Evolutionary conservation across 2,797 vertebrate genomes (phyloP).

Genomic region (Sarcoramphus papa): DNA sequence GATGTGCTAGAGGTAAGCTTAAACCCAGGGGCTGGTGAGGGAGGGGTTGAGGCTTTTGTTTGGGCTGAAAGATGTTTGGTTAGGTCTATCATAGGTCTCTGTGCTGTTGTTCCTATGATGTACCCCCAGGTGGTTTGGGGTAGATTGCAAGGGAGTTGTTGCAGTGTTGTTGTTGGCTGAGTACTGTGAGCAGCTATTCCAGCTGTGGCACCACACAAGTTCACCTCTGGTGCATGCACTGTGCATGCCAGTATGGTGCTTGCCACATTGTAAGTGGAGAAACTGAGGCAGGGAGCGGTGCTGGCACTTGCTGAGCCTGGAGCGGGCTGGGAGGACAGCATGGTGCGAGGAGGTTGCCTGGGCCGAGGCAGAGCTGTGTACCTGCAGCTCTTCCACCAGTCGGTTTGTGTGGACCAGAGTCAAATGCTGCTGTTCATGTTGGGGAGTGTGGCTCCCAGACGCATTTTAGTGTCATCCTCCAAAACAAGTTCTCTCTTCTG

Average conservation of each 20-base stretch:
- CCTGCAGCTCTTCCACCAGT: not conserved
- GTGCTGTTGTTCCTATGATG: not conserved
- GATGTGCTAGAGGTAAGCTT: not conserved
- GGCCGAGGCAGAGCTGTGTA: not conserved
- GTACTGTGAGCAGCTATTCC: not conserved
- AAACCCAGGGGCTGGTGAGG: not conserved
- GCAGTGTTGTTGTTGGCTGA: accelerated
- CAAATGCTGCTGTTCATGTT: not conserved
- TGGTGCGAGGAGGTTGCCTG: accelerated
- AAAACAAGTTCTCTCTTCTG: not conserved
- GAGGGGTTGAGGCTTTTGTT: not conserved
- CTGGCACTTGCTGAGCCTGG: not conserved
- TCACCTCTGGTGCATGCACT: accelerated
- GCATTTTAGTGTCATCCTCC: accelerated
- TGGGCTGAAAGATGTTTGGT: not conserved
- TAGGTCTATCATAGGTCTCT: accelerated
- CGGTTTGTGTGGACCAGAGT: accelerated
- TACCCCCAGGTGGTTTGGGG: not conserved
- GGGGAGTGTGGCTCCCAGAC: not conserved
- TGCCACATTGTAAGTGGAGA: not conserved
- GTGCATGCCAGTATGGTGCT: accelerated
- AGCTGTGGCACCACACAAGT: accelerated
- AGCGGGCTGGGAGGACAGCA: not conserved
- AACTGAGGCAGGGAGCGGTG: not conserved
- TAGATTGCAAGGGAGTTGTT: not conserved